A percentile compares a stretch with the other conserved stretches of the same genome.
These are phyloP conservation scores for Clostera curtula DNA, from an alignment of 2,888 invertebrate species.

Conservation along the genomic window DNA sequence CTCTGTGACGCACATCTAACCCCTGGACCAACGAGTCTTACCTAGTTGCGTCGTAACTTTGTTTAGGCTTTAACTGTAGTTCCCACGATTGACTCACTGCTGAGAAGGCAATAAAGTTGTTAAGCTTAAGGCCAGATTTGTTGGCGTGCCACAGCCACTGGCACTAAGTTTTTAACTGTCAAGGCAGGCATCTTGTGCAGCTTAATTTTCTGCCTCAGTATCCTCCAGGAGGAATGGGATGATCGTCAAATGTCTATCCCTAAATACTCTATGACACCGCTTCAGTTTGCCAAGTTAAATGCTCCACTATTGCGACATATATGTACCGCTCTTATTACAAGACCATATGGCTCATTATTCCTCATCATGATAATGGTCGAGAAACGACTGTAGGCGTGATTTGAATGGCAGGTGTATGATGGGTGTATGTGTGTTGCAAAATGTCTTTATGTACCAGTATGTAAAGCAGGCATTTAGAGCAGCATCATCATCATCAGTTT, in stretches of 20 bases:
- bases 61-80: too few species aligned
- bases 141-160: too few species aligned
- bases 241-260: slow-evolving; percentile 5
- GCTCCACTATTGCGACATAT: slow-evolving; percentile 13
- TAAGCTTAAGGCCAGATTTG: too few species aligned
- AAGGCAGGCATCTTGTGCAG: too few species aligned
- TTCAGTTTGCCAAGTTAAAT: slow-evolving; percentile 22
- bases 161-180: too few species aligned
- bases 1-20: too few species aligned
- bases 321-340: slow-evolving; percentile 9
- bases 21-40: too few species aligned
- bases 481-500: too few species aligned
- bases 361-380: slow-evolving; percentile 10
- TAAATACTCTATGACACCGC: slow-evolving; percentile 28
- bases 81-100: too few species aligned
- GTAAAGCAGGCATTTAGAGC: slow-evolving; percentile 14
- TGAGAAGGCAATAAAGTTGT: too few species aligned
- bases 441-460: slow-evolving; percentile 39
- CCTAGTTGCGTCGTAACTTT: too few species aligned
- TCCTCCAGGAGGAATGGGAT: slow-evolving; percentile 1
- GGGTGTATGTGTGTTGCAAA: slow-evolving; percentile 29
- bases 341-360: slow-evolving; percentile 4
- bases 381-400: slow-evolving; percentile 49
- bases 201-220: too few species aligned
- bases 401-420: slow-evolving; percentile 56